Evolutionary conservation across 2,888 invertebrate species (phyloP).

Genomic region (Drosophila heteroneura): DNA sequence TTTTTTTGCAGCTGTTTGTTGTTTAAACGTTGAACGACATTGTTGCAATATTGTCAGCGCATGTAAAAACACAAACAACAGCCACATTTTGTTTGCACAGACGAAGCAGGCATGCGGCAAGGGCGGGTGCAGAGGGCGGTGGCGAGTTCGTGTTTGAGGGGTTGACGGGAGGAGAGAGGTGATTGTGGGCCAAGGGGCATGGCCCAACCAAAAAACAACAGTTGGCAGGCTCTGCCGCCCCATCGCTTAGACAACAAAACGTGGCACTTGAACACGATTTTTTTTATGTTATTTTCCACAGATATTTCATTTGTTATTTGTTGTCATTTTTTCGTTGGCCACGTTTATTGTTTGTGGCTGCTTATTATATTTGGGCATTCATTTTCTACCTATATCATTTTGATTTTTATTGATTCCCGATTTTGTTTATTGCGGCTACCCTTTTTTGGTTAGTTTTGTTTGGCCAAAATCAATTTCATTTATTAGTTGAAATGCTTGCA

Average conservation of each 20-base stretch:
- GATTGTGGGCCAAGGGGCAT: constrained; percentile 53
- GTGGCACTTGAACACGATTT: constrained; percentile 77
- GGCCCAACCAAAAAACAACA: constrained; percentile 60
- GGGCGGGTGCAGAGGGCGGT: constrained; percentile 3
- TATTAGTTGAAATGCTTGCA: constrained; percentile 65
- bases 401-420: constrained; percentile 67
- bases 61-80: constrained; percentile 68
- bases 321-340: constrained; percentile 48
- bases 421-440: constrained; percentile 74
- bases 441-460: constrained; percentile 61
- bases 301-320: constrained; percentile 34
- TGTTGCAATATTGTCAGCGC: constrained; percentile 78
- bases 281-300: constrained; percentile 24
- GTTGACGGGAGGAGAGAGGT: constrained; percentile 1
- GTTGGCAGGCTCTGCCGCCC: constrained; percentile 43
- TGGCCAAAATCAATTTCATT: constrained; percentile 55
- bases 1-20: constrained; percentile 53
- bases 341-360: constrained; percentile 78
- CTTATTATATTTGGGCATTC: constrained; percentile 79
- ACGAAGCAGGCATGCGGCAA: constrained; percentile 27
- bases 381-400: constrained; percentile 67
- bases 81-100: constrained; percentile 71
- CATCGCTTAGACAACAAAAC: constrained; percentile 69
- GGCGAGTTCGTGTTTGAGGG: neutral
- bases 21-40: constrained; percentile 58